A percentile compares a stretch with the other conserved stretches of the same genome.
Conservation (phyloP, 2,113 vertebrate species). For the Butorides virescens region DNA sequence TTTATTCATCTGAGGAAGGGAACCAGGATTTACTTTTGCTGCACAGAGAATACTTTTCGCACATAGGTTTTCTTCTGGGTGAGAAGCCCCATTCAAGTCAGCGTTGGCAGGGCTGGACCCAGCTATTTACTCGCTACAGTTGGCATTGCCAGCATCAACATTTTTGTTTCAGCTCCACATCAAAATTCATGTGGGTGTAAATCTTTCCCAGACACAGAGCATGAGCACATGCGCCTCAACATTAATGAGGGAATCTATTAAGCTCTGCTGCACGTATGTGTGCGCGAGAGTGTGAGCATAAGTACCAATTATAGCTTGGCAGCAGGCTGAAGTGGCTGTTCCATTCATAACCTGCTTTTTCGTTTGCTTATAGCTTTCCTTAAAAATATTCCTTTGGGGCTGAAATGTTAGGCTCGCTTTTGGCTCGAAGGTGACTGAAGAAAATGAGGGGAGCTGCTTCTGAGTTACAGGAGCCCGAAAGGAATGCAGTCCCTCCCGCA, state of each 20-base stretch:
- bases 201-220: slow-evolving; percentile 54
- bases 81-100: slow-evolving; percentile 50
- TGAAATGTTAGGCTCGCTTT: neutral
- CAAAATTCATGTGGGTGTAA: slow-evolving; percentile 65
- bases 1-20: slow-evolving; percentile 1
- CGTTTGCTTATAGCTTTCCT: neutral
- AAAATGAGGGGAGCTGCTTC: slow-evolving; percentile 13
- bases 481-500: slow-evolving; percentile 37
- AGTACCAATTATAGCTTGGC: slow-evolving; percentile 14
- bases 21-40: slow-evolving; percentile 2
- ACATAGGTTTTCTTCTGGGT: slow-evolving; percentile 40
- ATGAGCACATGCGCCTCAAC: slow-evolving; percentile 40
- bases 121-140: slow-evolving; percentile 50
- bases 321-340: neutral
- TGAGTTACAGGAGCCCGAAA: slow-evolving; percentile 1
- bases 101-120: slow-evolving; percentile 39
- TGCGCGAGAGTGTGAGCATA: slow-evolving; percentile 21
- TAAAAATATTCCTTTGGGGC: slow-evolving; percentile 21
- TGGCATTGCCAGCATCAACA: slow-evolving; percentile 58
- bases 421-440: neutral
- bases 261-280: slow-evolving; percentile 27
- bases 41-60: slow-evolving; percentile 34
- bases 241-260: slow-evolving; percentile 53
- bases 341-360: neutral
- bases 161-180: slow-evolving; percentile 64